These are phyloP conservation scores for Eugnorisma glareosa DNA, from an alignment of 2,888 invertebrate genomes.

Conservation along the genomic window DNA sequence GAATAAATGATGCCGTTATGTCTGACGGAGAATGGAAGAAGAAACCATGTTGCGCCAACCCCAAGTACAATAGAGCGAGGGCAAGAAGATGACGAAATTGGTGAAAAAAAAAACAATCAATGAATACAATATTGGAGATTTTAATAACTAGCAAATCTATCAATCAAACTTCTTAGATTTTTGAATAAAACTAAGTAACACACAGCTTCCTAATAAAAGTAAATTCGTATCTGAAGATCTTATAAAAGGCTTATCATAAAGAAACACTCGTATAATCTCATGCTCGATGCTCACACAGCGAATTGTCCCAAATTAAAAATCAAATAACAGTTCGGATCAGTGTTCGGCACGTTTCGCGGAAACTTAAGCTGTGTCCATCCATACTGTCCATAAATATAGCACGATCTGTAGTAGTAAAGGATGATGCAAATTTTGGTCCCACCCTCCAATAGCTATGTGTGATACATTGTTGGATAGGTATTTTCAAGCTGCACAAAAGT, in stretches of 20 bases:
- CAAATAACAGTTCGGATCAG: conserved; percentile 48
- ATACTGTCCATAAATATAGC: not conserved
- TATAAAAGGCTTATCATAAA: conserved; percentile 17
- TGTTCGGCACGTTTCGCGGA: conserved; percentile 54
- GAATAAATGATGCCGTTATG: no score
- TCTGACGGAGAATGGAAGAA: no score
- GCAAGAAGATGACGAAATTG: no score
- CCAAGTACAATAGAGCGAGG: no score
- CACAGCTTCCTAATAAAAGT: not conserved
- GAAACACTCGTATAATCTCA: conserved; percentile 35
- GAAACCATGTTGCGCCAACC: no score
- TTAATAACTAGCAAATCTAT: not conserved
- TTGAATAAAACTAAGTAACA: not conserved
- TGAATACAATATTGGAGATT: not conserved
- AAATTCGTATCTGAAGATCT: not conserved
- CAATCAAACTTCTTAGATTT: not conserved
- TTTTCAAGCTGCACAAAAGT: no score
- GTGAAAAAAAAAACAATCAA: not conserved
- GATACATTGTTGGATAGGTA: no score
- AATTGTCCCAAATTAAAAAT: conserved; percentile 60
- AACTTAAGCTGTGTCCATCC: conserved; percentile 29
- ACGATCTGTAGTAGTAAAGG: not conserved
- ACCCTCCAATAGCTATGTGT: no score
- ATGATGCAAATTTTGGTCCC: no score
- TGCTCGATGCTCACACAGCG: conserved; percentile 12